Percentiles rank a stretch among this genome's conserved stretches.
Evolutionary conservation across 2,888 invertebrate genomes (phyloP).

Genomic region (Caenorhabditis sp.): DNA sequence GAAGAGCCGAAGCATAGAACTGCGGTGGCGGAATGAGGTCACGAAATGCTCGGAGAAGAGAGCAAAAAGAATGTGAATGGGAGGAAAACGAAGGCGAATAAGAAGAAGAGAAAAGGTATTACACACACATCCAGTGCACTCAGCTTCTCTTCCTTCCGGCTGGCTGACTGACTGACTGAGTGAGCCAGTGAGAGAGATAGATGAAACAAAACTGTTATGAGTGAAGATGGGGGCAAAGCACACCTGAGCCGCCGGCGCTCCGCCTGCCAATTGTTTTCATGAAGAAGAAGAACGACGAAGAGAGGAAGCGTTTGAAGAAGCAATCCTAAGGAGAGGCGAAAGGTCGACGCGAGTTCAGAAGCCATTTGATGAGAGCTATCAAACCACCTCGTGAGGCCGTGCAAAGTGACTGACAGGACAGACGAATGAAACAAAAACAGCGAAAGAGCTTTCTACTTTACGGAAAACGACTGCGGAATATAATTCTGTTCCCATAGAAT

Average conservation of each 20-base stretch:
- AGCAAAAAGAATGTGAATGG: too few relatives aligned
- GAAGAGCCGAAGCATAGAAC: too few relatives aligned
- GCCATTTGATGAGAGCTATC: slow-evolving; percentile 11
- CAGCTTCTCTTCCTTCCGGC: not conserved
- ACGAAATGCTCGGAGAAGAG: too few relatives aligned
- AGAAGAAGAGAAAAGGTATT: too few relatives aligned
- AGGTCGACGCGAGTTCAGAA: slow-evolving; percentile 38
- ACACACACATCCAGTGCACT: too few relatives aligned
- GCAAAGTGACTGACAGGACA: too few relatives aligned
- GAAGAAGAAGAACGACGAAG: slow-evolving; percentile 12
- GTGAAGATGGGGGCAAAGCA: slow-evolving; percentile 32
- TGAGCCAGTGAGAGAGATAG: slow-evolving; percentile 17
- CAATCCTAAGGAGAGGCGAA: slow-evolving; percentile 21
- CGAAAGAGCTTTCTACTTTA: too few relatives aligned
- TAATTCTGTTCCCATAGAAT: too few relatives aligned
- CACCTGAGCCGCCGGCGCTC: slow-evolving; percentile 22
- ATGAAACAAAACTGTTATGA: slow-evolving; percentile 50
- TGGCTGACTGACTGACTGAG: not conserved
- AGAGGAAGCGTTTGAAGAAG: slow-evolving; percentile 4
- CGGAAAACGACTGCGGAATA: too few relatives aligned
- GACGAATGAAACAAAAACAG: too few relatives aligned
- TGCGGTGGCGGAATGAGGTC: too few relatives aligned
- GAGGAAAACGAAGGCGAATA: not conserved
- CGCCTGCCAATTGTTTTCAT: slow-evolving; percentile 27
- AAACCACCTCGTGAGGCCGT: slow-evolving; percentile 13